Evolutionary conservation across 2,797 vertebrate species (phyloP), one percentile per base, ranked within the genome.

Genomic region (Chrosomus eos): DNA sequence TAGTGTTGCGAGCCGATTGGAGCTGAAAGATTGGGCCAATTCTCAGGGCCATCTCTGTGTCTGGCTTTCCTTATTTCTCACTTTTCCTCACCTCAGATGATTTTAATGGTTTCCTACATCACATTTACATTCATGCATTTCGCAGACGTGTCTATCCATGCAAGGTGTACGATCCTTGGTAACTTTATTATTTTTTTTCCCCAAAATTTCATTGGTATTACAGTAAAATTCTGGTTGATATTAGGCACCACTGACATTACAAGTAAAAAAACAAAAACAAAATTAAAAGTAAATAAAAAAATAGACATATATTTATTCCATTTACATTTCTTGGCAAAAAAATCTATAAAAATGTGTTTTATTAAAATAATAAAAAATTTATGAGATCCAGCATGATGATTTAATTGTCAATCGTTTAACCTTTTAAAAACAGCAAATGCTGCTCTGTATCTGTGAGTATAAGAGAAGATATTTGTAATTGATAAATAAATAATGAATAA

Each of bases 1-100:
- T 91, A 92, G 93, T 92, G 79, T 91, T 89, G 90, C 81, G 91
- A 93, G 91, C 92, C 91, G 92, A 92, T 93, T 92, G 89, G 88
- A 77, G 43, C 92, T 92, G 88, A 80, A 93, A 92, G 90, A 73
- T 83, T 83, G 85, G 90, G 90, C 91, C 92, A 93, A 92, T 91
- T 93, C 85, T 89, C 86, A 82, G 53, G 18, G 43, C 74, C 64
- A 64, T 78, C 60, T 38, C 33, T 74, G 45, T 28, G 26, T 82
- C 4, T 43, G 75, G 75, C 71, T 16, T 51, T 43, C 40, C 72
- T 55, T 73, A 28, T 66, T 64, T 72, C 51, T 60, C 14, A 84
- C 36, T 28, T 78, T 55, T 18, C 77, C 64, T 43, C 7, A 7
- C 33, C 38, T 72, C 64, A n/a, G 71, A 74, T 66, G 9, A 77